These are phyloP conservation scores for Atta colombica DNA, from an alignment of 1,140 invertebrate species.

Conservation along the genomic window DNA sequence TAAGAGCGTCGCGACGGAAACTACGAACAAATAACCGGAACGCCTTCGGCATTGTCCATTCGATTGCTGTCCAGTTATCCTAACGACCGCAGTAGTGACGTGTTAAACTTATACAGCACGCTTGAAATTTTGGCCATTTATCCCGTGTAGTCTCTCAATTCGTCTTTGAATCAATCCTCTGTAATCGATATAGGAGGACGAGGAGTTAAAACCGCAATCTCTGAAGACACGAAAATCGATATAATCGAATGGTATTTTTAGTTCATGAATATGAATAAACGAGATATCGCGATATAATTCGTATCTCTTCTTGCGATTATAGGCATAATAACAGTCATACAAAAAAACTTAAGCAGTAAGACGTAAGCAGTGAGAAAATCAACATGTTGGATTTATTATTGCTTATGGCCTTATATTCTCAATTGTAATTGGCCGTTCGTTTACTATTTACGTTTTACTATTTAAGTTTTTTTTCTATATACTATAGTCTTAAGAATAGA, in stretches of 20 bases:
- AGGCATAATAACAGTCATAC: no score
- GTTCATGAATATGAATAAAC: not conserved
- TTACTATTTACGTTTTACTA: no score
- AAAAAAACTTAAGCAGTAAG: no score
- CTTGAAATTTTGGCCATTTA: not conserved
- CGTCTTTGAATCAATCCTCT: not conserved
- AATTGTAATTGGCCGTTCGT: no score
- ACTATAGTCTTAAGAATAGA: no score
- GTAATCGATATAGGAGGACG: not conserved
- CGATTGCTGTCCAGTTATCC: conserved; percentile 34
- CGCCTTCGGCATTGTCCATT: conserved; percentile 46
- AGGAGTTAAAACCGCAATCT: not conserved
- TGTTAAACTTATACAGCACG: not conserved
- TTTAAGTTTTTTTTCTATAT: no score
- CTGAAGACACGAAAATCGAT: not conserved
- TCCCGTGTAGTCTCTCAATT: conserved; percentile 1
- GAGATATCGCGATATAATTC: not conserved
- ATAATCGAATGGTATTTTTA: conserved; percentile 20
- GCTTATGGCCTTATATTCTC: no score
- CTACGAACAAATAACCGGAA: conserved; percentile 50
- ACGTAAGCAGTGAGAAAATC: no score
- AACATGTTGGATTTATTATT: no score
- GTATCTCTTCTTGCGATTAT: not conserved
- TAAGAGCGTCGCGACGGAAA: conserved; percentile 38
- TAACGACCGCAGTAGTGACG: conserved; percentile 12